Evolutionary conservation across 2,888 invertebrate species (phyloP), one percentile per base, ranked within the genome.

Genomic region (Anthoptus insignis): DNA sequence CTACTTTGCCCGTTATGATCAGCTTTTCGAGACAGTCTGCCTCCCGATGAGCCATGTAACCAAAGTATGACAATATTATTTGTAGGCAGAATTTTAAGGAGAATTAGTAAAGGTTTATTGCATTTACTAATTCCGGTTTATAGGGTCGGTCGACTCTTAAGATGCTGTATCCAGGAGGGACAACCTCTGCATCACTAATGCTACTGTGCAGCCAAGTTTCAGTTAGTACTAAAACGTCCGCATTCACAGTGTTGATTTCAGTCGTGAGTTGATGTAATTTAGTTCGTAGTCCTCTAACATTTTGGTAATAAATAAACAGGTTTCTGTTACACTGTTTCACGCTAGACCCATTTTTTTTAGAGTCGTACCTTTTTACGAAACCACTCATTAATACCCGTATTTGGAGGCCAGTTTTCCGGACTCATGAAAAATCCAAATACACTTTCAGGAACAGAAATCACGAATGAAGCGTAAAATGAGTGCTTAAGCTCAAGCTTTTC

Each of bases 331-430:
- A 27, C 21, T n/a, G n/a, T n/a, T n/a, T n/a, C n/a, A n/a, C n/a
- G n/a, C n/a, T n/a, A n/a, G n/a, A n/a, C n/a, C n/a, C n/a, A n/a
- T n/a, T n/a, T n/a, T n/a, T n/a, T n/a, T n/a, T n/a, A n/a, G n/a
- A n/a, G n/a, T n/a, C n/a, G n/a, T 39, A 1, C 21, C 14, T 13
- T 32, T 22, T 58, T 58, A 2, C 58, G 58, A 47, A 52, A 59
- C 34, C 49, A 22, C 13, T n/a, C 29, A 42, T 34, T 52, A 27
- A 24, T 7, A 11, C 29, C 42, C 7, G 56, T 42, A 14, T 58
- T 58, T n/a, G 58, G 58, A 6, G 58, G 58, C 58, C 58, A 58
- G 9, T 58, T 58, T 8, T 32, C 32, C 3, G 58, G 27, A 21
- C 21, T 22, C 58, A 58, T 58, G 22, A 58, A 58, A 34, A 58